A percentile compares a stretch with the other conserved stretches of the same genome.
phyloP scores from a whole-genome alignment of 2,888 invertebrate species.

The Melangyna quadrimaculata region DNA sequence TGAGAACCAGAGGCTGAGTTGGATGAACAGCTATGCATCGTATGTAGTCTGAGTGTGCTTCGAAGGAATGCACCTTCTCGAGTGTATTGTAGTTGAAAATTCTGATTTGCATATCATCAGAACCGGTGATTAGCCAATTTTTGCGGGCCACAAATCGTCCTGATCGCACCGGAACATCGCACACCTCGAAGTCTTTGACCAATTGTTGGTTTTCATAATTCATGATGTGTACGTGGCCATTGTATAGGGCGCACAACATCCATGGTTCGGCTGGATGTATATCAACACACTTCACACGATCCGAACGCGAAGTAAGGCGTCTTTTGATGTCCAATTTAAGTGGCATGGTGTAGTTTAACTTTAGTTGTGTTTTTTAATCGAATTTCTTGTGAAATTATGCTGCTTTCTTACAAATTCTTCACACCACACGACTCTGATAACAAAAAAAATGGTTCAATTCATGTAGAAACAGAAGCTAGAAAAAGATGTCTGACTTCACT shows the following conservation, averaged over 20 bases:
- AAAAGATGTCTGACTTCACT: conserved; percentile 60
- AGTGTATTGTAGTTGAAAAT: conserved; percentile 99
- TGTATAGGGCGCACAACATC: conserved; percentile 99
- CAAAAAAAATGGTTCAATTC: conserved; percentile 36
- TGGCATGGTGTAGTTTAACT: conserved; percentile 84
- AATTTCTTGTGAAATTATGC: conserved; percentile 31
- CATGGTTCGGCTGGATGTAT: conserved; percentile 99
- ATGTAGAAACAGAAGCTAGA: conserved; percentile 28
- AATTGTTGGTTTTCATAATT: conserved; percentile 97
- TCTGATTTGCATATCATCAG: conserved; percentile 96
- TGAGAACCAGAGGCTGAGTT: conserved; percentile 97
- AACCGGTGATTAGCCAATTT: conserved; percentile 99
- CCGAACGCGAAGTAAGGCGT: conserved; percentile 97
- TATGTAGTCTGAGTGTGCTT: conserved; percentile 99
- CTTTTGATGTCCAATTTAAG: conserved; percentile 98
- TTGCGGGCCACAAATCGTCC: conserved; percentile 98
- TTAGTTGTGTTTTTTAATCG: neutral
- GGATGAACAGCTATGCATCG: conserved; percentile 98
- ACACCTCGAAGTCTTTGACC: conserved; percentile 95
- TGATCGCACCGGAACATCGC: conserved; percentile 97
- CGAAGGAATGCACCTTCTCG: conserved; percentile 96
- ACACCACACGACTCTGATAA: conserved; percentile 6
- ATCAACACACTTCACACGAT: conserved; percentile 98
- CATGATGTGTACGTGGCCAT: conserved; percentile 99
- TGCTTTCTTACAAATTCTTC: conserved; percentile 1